Base-by-base conservation (phyloP, 2,797 vertebrate species). In the Acipenser oxyrinchus region DNA sequence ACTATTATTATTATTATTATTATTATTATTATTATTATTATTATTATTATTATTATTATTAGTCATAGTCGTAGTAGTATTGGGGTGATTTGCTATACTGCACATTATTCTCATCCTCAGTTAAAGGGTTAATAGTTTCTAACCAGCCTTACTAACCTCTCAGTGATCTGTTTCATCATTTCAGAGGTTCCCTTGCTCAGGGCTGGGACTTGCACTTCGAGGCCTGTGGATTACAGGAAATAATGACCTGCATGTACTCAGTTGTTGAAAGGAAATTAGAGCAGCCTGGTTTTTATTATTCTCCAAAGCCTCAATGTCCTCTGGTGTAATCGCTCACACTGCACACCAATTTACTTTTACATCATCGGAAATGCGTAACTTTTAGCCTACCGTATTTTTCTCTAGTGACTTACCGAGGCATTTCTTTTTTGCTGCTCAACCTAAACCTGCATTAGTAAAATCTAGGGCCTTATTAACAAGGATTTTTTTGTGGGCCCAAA, bases 181-280 rank as follows among this genome's bases (percentile, higher is more conserved):
- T 76, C 61, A 0, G 74, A 74, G 74, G 77, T 72, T 86, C 72
- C 69, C 82, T 73, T 51, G 72, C 64, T 50, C 7, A 73, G 69
- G 74, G 71, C 72, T 2, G 7, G 71, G 77, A 81, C 77, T 83
- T 83, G 77, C 65, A 66, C 75, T 82, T 83, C 78, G 82, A 77
- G 72, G 74, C 79, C 78, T 74, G 70, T 48, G 71, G 74, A 85
- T 85, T 79, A 73, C 80, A 86, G 80, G 85, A 87, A 88, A 86
- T 86, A 87, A 88, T 80, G 83, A 87, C 85, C 82, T 87, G 79
- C 84, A 85, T 87, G 85, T 89, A 82, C 85, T 90, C 82, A 86
- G 81, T 86, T 86, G 85, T 82, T 80, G 75, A 76, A 86, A 89
- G 84, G 79, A 91, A 93, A 92, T 90, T 82, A 87, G 75, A 87